Conservation (phyloP, 2,888 invertebrate genomes). For the Bhutanitis thaidina region DNA sequence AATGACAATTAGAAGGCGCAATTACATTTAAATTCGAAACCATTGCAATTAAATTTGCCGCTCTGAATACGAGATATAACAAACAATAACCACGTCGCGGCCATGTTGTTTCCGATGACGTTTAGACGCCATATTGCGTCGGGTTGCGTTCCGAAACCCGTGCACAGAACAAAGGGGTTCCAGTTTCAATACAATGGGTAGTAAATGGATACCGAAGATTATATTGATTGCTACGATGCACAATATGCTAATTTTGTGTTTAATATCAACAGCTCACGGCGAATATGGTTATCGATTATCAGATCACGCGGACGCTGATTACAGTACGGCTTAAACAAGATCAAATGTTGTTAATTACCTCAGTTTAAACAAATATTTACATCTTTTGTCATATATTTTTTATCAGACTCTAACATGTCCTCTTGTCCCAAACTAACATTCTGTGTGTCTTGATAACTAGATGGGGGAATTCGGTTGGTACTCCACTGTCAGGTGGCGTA, state of each 20-base stretch:
- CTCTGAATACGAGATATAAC: slow-evolving; percentile 30
- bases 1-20: neutral
- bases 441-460: no score
- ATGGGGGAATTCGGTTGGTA: no score
- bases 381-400: no score
- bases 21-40: neutral
- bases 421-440: no score
- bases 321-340: no score
- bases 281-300: slow-evolving; percentile 13
- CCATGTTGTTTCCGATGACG: slow-evolving; percentile 66
- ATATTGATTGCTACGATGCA: slow-evolving; percentile 22
- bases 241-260: slow-evolving; percentile 32
- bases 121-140: slow-evolving; percentile 52
- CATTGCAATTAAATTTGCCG: slow-evolving; percentile 6
- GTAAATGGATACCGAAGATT: slow-evolving; percentile 35
- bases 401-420: no score
- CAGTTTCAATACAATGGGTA: slow-evolving; percentile 49
- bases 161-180: slow-evolving; percentile 55
- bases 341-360: no score
- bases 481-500: no score
- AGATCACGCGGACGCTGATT: neutral
- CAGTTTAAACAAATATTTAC: no score
- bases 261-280: slow-evolving; percentile 22
- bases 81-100: slow-evolving; percentile 56
- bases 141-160: slow-evolving; percentile 35